Evolutionary conservation across 2,888 invertebrate species (phyloP).

Genomic region (Zaprionus obscuricornis): DNA sequence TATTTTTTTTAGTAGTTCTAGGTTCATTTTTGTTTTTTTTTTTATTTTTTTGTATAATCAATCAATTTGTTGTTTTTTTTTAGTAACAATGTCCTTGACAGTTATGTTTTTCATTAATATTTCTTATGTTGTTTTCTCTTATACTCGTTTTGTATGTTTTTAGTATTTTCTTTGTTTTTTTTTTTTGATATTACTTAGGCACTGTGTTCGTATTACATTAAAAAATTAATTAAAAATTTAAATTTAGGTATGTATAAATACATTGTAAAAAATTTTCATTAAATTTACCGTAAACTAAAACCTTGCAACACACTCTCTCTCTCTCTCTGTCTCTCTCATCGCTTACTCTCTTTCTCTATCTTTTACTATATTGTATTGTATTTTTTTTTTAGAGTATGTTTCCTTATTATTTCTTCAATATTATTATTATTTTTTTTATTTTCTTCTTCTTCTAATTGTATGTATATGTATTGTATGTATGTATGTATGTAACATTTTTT

Average conservation of each 20-base stretch:
- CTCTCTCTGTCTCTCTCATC: not conserved
- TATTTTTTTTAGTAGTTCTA: too few species aligned
- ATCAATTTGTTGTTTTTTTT: slow-evolving; percentile 43
- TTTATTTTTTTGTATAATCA: slow-evolving; percentile 23
- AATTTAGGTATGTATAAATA: slow-evolving; percentile 80
- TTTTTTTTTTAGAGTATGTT: slow-evolving; percentile 29
- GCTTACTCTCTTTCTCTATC: slow-evolving; percentile 1
- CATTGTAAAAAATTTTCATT: slow-evolving; percentile 77
- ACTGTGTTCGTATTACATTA: slow-evolving; percentile 83
- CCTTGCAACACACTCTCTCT: slow-evolving; percentile 61
- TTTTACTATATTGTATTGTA: slow-evolving; percentile 41
- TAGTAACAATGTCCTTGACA: slow-evolving; percentile 83
- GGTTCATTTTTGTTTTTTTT: too few species aligned
- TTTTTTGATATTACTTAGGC: slow-evolving; percentile 83
- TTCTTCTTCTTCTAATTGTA: slow-evolving; percentile 7
- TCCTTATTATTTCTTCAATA: slow-evolving; percentile 6
- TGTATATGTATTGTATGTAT: slow-evolving; percentile 43
- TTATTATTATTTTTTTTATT: slow-evolving; percentile 22
- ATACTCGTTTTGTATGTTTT: slow-evolving; percentile 60
- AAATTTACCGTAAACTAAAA: slow-evolving; percentile 78
- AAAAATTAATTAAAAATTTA: slow-evolving; percentile 81
- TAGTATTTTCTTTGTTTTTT: slow-evolving; percentile 62
- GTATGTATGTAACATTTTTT: slow-evolving; percentile 50
- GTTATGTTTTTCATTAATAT: slow-evolving; percentile 63
- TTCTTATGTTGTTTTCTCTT: slow-evolving; percentile 61